Evolutionary conservation across 1,140 invertebrate species (phyloP), one percentile per base, ranked within the genome.

Genomic region (Agrilus planipennis): DNA sequence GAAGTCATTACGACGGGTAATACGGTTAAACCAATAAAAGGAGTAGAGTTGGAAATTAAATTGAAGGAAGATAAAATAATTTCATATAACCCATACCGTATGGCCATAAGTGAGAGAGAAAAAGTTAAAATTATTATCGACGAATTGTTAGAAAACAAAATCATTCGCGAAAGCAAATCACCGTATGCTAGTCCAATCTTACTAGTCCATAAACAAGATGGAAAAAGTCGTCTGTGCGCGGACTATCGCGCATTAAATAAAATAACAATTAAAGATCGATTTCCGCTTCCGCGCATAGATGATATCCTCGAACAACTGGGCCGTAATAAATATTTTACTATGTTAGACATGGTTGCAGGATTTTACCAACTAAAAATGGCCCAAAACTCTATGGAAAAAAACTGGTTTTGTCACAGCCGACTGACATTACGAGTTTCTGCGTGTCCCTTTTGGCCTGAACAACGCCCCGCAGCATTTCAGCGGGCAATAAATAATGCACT

Each of bases 181-280:
- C 52, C 58, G 1, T 71, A 55, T 46, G 47, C 60, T 2, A 56
- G 57, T 14, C 64, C 63, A 0, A 46, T 63, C 1, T 41, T 69
- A 0, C 43, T 68, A 10, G 58, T 56, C 0, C 22, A 43, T 25
- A 72, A 73, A 44, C 61, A 60, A 39, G 63, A 69, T 45, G 62
- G n/a, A n/a, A n/a, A n/a, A n/a, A n/a, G n/a, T n/a, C n/a, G n/a
- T n/a, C n/a, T n/a, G n/a, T n/a, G n/a, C n/a, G n/a, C n/a, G n/a
- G n/a, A n/a, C n/a, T 72, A 63, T 44, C 44, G 67, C 5, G 22
- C 27, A 14, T 31, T 71, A 2, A 72, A 72, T 44, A 50, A 49
- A 28, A 44, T 35, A 16, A 49, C 55, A 23, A 27, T 49, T 27
- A 48, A 55, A 50, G 43, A 58, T 25, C 41, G 43, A 11, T 61